Conservation (phyloP, 1,140 invertebrate species). For the Zaprionus ghesquierei region DNA sequence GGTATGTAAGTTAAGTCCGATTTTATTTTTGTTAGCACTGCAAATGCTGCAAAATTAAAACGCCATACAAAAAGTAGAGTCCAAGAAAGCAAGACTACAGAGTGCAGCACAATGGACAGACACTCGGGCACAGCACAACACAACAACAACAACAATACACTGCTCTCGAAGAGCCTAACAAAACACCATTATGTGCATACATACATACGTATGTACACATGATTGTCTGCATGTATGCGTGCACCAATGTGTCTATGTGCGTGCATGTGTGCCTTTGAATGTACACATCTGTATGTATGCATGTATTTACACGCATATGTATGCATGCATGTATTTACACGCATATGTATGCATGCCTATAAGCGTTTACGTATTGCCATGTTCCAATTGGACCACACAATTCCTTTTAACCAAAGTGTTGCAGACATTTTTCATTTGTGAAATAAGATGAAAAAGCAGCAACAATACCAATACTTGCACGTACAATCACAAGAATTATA, state of each 20-base stretch:
- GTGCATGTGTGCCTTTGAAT: background rate
- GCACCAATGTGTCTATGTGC: background rate
- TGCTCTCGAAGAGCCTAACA: conserved; percentile 24
- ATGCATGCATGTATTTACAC: background rate
- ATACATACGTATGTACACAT: background rate
- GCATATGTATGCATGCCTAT: conserved; percentile 2
- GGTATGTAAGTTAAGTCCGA: conserved; percentile 32
- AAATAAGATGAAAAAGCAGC: conserved; percentile 6
- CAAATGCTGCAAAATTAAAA: conserved; percentile 37
- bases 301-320: background rate
- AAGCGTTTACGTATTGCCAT: conserved; percentile 15
- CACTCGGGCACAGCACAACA: conserved; percentile 26
- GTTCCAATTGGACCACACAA: conserved; percentile 39
- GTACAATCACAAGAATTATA: conserved; percentile 17
- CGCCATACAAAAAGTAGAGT: conserved; percentile 36
- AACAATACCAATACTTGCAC: conserved; percentile 12
- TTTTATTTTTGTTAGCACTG: conserved; percentile 20
- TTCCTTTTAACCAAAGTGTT: conserved; percentile 11
- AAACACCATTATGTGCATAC: conserved; percentile 29
- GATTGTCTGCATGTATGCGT: background rate
- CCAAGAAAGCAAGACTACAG: conserved; percentile 15
- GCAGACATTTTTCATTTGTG: conserved; percentile 3
- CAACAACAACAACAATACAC: conserved; percentile 13
- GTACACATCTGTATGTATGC: background rate
- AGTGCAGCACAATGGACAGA: conserved; percentile 31